Conservation (phyloP, 2,797 vertebrate genomes). For the Oreochromis grahami region DNA sequence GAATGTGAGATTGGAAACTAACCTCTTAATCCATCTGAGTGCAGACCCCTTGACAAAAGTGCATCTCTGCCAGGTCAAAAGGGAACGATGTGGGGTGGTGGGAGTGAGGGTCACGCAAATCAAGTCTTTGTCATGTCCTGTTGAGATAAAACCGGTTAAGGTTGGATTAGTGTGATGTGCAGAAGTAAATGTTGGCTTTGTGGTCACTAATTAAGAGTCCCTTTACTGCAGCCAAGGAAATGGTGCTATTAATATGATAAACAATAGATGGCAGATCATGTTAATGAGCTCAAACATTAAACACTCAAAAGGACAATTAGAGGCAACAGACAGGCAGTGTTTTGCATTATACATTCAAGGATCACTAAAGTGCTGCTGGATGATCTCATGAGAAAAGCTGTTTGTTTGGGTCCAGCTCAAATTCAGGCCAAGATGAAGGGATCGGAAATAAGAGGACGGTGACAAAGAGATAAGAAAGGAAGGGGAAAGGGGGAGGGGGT, state of each 20-base stretch:
- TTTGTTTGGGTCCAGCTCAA: background rate
- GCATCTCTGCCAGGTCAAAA: constrained; percentile 24
- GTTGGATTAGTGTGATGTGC: background rate
- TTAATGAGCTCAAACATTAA: constrained; percentile 1
- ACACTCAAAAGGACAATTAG: background rate
- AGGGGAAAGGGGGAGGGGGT: background rate
- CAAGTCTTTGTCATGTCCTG: constrained; percentile 18
- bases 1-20: background rate
- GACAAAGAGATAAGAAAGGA: background rate
- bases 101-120: background rate
- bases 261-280: background rate
- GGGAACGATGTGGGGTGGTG: background rate
- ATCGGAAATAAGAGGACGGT: background rate
- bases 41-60: constrained; percentile 1
- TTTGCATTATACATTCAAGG: constrained; percentile 12
- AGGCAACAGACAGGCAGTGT: background rate
- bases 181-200: background rate
- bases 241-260: background rate
- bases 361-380: background rate
- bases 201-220: background rate
- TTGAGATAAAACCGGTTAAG: background rate
- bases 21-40: constrained; percentile 61
- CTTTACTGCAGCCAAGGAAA: background rate
- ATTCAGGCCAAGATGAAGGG: background rate
- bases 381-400: background rate